Percentiles rank a stretch among this genome's conserved stretches.
phyloP scores from a whole-genome alignment of 2,888 invertebrate genomes.

The Lottia scabra region DNA sequence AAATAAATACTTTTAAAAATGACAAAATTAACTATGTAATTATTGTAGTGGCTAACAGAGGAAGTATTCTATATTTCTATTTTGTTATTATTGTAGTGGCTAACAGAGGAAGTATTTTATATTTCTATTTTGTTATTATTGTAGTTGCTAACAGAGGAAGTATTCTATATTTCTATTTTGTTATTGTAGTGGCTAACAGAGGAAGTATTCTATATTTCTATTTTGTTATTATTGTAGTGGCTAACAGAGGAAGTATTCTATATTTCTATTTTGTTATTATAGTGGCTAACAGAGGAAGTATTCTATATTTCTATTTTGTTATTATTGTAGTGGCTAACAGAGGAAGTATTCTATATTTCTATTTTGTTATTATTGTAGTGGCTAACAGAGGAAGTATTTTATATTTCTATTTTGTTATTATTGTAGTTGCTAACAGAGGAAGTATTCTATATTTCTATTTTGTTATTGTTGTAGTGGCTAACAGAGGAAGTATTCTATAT shows the following conservation, averaged over 20 bases:
- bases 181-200: too few relatives aligned
- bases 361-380: too few relatives aligned
- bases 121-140: too few relatives aligned
- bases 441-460: slow-evolving; percentile 88
- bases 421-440: too few relatives aligned
- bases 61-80: slow-evolving; percentile 88
- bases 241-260: slow-evolving; percentile 85
- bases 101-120: slow-evolving; percentile 86
- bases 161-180: slow-evolving; percentile 86
- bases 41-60: slow-evolving; percentile 72
- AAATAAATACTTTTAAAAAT: too few relatives aligned
- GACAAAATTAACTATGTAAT: too few relatives aligned
- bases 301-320: slow-evolving; percentile 87
- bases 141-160: slow-evolving; percentile 88
- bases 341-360: slow-evolving; percentile 87
- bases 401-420: too few relatives aligned
- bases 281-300: slow-evolving; percentile 87
- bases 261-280: too few relatives aligned
- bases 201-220: slow-evolving; percentile 89
- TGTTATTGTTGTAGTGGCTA: too few relatives aligned
- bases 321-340: too few relatives aligned
- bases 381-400: slow-evolving; percentile 87
- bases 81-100: too few relatives aligned
- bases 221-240: too few relatives aligned
- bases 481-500: slow-evolving; percentile 87